Conservation (phyloP, 2,888 invertebrate species). For the Cylloceria caligata region DNA sequence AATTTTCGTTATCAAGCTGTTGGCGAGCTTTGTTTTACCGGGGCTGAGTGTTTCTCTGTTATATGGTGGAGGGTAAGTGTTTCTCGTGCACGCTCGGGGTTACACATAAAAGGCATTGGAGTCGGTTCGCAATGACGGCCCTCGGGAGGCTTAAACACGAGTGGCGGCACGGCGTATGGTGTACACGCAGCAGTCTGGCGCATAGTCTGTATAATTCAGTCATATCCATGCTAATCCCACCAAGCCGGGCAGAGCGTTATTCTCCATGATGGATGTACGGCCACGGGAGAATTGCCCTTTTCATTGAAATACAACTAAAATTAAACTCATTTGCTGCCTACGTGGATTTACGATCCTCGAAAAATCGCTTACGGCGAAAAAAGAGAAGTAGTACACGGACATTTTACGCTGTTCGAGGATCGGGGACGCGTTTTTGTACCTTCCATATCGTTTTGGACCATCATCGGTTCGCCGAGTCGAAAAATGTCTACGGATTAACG, state of each 20-base stretch:
- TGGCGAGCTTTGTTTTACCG: slow-evolving; percentile 33
- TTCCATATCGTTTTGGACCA: background rate
- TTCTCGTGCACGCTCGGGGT: slow-evolving; percentile 59
- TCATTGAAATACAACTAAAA: slow-evolving; percentile 83
- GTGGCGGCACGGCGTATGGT: slow-evolving; percentile 75
- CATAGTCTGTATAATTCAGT: slow-evolving; percentile 83
- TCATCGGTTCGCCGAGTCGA: background rate
- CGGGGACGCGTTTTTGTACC: background rate
- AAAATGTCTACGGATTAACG: too few species aligned
- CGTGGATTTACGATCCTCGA: slow-evolving; percentile 68
- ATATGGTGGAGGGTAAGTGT: slow-evolving; percentile 49
- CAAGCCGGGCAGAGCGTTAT: slow-evolving; percentile 77
- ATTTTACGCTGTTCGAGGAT: background rate
- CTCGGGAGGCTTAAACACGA: slow-evolving; percentile 76
- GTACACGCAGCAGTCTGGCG: slow-evolving; percentile 82
- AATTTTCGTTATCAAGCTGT: slow-evolving; percentile 36
- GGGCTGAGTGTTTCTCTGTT: slow-evolving; percentile 34
- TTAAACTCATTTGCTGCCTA: slow-evolving; percentile 81
- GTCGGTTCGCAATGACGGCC: slow-evolving; percentile 77
- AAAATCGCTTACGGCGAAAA: slow-evolving; percentile 26
- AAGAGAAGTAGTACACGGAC: background rate
- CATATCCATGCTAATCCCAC: slow-evolving; percentile 83
- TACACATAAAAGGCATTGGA: slow-evolving; percentile 67
- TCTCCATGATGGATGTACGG: slow-evolving; percentile 82
- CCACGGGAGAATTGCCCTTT: slow-evolving; percentile 81